These are phyloP conservation scores for Amaurobius ferox DNA, from an alignment of 2,888 invertebrate genomes.

Conservation along the genomic window DNA sequence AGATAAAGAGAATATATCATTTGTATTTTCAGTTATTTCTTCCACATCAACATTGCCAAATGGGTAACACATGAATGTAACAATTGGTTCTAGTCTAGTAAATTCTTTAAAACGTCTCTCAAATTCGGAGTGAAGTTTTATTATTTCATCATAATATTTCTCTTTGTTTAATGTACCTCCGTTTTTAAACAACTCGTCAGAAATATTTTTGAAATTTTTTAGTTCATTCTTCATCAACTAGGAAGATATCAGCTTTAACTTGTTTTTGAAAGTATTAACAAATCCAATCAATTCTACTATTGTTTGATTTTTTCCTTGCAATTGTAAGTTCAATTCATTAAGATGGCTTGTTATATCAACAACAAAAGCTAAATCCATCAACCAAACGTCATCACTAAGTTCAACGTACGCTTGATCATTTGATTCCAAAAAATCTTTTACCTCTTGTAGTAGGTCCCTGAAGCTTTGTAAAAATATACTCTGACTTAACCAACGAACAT, in stretches of 20 bases:
- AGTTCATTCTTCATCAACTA: slow-evolving; percentile 1
- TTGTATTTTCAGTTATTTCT: slow-evolving; percentile 14
- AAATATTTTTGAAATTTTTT: slow-evolving; percentile 14
- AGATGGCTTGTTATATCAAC: neutral
- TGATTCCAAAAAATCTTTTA: slow-evolving; percentile 8
- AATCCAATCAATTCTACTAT: neutral
- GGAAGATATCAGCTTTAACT: neutral
- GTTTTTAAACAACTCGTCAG: slow-evolving; percentile 6
- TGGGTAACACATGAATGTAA: slow-evolving; percentile 15
- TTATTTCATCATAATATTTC: neutral
- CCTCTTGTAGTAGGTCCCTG: neutral
- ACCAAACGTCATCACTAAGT: neutral
- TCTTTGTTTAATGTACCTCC: slow-evolving; percentile 13
- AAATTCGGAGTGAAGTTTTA: neutral
- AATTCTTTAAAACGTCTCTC: slow-evolving; percentile 12
- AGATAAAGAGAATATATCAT: neutral
- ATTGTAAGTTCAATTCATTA: neutral
- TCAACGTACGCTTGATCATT: neutral
- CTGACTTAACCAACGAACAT: neutral
- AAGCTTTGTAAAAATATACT: neutral
- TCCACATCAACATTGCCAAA: slow-evolving; percentile 15
- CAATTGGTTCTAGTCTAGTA: slow-evolving; percentile 8
- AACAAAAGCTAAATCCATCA: neutral
- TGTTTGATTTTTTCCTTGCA: no score
- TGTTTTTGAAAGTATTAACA: slow-evolving; percentile 7